Conservation (phyloP, 2,797 vertebrate genomes). For the Triplophysa yarkandensis region DNA sequence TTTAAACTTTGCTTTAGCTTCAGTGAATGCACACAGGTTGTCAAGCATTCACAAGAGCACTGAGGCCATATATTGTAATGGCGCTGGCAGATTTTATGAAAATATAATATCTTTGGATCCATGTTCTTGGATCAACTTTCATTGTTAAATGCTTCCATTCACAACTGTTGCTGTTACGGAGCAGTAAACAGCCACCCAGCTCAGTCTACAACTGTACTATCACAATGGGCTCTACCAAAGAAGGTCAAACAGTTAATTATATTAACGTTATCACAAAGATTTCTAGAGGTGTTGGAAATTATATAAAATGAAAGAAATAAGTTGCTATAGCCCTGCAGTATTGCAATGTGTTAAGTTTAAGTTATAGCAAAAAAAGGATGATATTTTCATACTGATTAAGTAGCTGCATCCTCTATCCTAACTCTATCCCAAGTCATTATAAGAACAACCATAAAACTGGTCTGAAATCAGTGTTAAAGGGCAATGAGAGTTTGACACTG, state of each 20-base stretch:
- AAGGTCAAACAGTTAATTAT: slow-evolving; percentile 57
- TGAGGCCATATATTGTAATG: too few relatives aligned
- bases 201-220: slow-evolving; percentile 40
- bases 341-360: slow-evolving; percentile 33
- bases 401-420: slow-evolving; percentile 9
- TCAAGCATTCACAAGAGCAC: too few relatives aligned
- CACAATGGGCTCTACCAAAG: slow-evolving; percentile 47
- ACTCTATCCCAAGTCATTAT: slow-evolving; percentile 33
- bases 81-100: too few relatives aligned
- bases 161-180: slow-evolving; percentile 20
- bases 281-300: slow-evolving; percentile 47
- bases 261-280: slow-evolving; percentile 54
- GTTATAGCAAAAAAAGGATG: slow-evolving; percentile 29
- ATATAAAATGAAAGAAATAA: slow-evolving; percentile 45
- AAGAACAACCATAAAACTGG: slow-evolving; percentile 40
- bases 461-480: slow-evolving; percentile 35
- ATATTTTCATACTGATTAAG: slow-evolving; percentile 31
- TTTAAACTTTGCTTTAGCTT: too few relatives aligned
- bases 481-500: slow-evolving; percentile 25
- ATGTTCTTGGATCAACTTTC: slow-evolving; percentile 16
- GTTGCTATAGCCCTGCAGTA: slow-evolving; percentile 34
- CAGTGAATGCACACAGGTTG: too few relatives aligned
- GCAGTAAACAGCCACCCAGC: slow-evolving; percentile 41
- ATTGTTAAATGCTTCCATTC: slow-evolving; percentile 29
- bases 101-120: too few relatives aligned